Evolutionary conservation across 2,797 vertebrate genomes (phyloP), one percentile per base, ranked within the genome.

Genomic region (Parotocinclus haroldoi): DNA sequence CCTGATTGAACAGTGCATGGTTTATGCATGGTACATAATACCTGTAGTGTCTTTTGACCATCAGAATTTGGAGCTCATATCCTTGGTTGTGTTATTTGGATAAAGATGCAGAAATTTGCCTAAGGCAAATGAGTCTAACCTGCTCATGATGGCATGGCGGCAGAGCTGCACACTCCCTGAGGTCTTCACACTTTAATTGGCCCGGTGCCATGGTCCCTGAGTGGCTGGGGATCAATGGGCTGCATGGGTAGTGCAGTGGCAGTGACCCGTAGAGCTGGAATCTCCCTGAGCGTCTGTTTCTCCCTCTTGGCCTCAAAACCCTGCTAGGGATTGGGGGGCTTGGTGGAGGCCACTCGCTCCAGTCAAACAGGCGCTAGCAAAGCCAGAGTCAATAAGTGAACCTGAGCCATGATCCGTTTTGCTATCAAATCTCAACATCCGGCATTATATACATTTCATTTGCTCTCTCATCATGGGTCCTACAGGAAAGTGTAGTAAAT

Each of bases 161-260:
- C 70, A 69, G 66, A 51, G 58, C 62, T 66, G 62, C 48, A 57
- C 57, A 52, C 53, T 63, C 72, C 72, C 72, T 42, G 51, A 58
- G 70, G 75, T 67, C 75, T 80, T 79, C 76, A 78, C 76, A 72
- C 76, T 79, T 73, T 80, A 80, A 81, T 80, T 80, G 76, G 81
- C 65, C 67, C 73, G 77, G 76, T 81, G 80, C 82, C 78, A 76
- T 14, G 12, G 58, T 68, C 75, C 59, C 52, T 66, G 71, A 72
- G 74, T 39, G 62, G 67, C 58, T 56, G 39, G 62, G 76, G 74
- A 74, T 75, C 72, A 79, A 75, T 75, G 58, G 56, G 57, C 59
- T 71, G 69, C 72, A 72, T 36, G 71, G 68, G 49, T 70, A 58
- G 61, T 71, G 52, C 56, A 59, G 70, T 57, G 58, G 70, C 63